Evolutionary conservation across 2,797 vertebrate species (phyloP), one percentile per base, ranked within the genome.

Genomic region (Anas flavirostris): DNA sequence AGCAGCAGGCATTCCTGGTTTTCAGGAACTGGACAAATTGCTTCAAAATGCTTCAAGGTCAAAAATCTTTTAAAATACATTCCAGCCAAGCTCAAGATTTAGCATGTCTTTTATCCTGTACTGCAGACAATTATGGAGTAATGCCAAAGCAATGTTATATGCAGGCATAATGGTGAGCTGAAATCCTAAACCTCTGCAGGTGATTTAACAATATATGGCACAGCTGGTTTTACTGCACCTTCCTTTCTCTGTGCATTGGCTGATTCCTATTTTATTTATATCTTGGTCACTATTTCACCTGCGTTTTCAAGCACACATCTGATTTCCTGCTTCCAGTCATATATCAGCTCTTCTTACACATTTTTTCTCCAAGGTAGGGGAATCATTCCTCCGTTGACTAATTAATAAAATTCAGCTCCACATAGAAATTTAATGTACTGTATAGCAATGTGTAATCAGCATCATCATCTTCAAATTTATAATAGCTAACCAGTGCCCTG

Each of bases 41-140:
- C 77, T 97, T 75, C 89, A 96, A 95, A 95, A 96, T 80, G 73
- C 44, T 96, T 94, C 90, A 89, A 85, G 86, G 95, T 91, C 91
- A 96, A 97, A 89, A 72, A 87, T 72, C 39, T 93, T 87, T 66
- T 10, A 0, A 81, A 91, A 96, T 86, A 41, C 1, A 21, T 93
- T 96, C 90, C 39, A 95, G 84, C n/a, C 90, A 89, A 85, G 70
- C 66, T 86, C 53, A 60, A 93, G 94, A 82, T 1, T 3, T 67
- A 73, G 66, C 59, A 92, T 37, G 26, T 58, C 52, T 91, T 95
- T 94, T 73, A 82, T 33, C 12, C 12, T 44, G 13, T 63, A 78
- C 22, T 31, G 22, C 39, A 96, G 92, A 95, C 80, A 96, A 90
- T 95, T 95, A 94, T 15, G 64, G 91, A 85, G 87, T 77, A 95